Conservation (phyloP, 2,888 invertebrate genomes). For the Dorcus hopei region DNA sequence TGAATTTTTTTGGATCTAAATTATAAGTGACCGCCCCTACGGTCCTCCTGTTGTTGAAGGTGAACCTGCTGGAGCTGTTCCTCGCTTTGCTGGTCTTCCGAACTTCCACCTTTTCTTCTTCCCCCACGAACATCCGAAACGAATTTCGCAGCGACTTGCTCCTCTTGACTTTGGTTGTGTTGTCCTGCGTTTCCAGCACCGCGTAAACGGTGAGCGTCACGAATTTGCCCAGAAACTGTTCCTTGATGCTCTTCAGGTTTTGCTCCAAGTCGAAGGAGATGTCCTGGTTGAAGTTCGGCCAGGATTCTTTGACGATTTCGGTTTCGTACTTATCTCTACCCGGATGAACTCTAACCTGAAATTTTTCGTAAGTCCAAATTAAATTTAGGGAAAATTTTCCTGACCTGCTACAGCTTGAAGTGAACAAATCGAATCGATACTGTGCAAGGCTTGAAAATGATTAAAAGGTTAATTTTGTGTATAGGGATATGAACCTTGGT, state of each 20-base stretch:
- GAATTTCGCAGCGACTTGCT: constrained; percentile 12
- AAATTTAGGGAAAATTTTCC: not conserved
- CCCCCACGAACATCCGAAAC: constrained; percentile 14
- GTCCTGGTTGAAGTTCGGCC: constrained; percentile 79
- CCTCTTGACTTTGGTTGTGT: constrained; percentile 17
- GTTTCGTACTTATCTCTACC: constrained; percentile 75
- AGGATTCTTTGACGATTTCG: constrained; percentile 68
- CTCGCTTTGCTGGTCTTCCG: constrained; percentile 22
- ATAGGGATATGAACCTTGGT: too few relatives aligned
- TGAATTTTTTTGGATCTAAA: constrained; percentile 63
- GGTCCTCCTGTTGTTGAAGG: constrained; percentile 62
- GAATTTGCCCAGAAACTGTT: constrained; percentile 63
- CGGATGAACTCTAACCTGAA: constrained; percentile 74
- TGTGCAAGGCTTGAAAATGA: not conserved
- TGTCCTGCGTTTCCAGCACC: constrained; percentile 54
- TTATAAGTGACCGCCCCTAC: constrained; percentile 68
- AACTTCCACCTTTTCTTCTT: constrained; percentile 15
- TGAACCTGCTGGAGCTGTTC: constrained; percentile 53
- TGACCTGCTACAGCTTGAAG: too few relatives aligned
- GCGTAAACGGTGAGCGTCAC: constrained; percentile 68
- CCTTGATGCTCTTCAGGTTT: constrained; percentile 52
- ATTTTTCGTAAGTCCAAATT: too few relatives aligned
- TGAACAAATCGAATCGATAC: too few relatives aligned
- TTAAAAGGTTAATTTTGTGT: not conserved
- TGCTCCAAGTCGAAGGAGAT: constrained; percentile 65